Evolutionary conservation across 2,888 invertebrate genomes (phyloP).

Genomic region (Troides helena): DNA sequence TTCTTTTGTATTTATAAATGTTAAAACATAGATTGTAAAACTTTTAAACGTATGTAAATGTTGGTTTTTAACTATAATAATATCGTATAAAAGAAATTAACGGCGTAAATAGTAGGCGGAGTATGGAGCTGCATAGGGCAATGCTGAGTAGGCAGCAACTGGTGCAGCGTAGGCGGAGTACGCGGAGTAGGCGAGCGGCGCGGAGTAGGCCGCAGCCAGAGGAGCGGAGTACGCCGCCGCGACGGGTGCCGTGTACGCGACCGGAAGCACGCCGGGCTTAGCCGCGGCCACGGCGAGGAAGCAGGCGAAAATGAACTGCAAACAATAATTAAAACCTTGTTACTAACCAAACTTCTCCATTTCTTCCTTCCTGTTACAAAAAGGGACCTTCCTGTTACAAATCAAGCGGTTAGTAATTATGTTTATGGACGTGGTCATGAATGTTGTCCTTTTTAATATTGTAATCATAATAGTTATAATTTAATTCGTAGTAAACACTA

Average conservation of each 20-base stretch:
- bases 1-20: too few species aligned
- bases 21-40: too few species aligned
- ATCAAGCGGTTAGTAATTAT: too few species aligned
- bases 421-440: too few species aligned
- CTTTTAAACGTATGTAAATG: too few species aligned
- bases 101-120: slow-evolving; percentile 39
- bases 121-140: slow-evolving; percentile 46
- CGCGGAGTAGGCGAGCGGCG: slow-evolving; percentile 27
- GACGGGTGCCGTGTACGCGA: slow-evolving; percentile 38
- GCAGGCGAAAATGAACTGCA: slow-evolving; percentile 69
- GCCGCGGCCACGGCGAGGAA: slow-evolving; percentile 72
- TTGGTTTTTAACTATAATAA: too few species aligned
- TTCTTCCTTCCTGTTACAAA: too few species aligned
- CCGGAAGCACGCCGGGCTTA: slow-evolving; percentile 51
- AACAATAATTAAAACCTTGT: slow-evolving; percentile 26
- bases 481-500: too few species aligned
- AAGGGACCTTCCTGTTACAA: too few species aligned
- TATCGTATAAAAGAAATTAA: neutral
- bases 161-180: slow-evolving; percentile 10
- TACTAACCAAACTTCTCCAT: too few species aligned
- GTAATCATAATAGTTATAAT: too few species aligned
- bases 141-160: slow-evolving; percentile 43
- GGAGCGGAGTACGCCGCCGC: slow-evolving; percentile 49
- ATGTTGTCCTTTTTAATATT: too few species aligned
- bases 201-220: slow-evolving; percentile 49